A percentile compares a stretch with the other conserved stretches of the same genome.
phyloP scores from a whole-genome alignment of 2,797 vertebrate genomes.

The Rhinella marina region DNA sequence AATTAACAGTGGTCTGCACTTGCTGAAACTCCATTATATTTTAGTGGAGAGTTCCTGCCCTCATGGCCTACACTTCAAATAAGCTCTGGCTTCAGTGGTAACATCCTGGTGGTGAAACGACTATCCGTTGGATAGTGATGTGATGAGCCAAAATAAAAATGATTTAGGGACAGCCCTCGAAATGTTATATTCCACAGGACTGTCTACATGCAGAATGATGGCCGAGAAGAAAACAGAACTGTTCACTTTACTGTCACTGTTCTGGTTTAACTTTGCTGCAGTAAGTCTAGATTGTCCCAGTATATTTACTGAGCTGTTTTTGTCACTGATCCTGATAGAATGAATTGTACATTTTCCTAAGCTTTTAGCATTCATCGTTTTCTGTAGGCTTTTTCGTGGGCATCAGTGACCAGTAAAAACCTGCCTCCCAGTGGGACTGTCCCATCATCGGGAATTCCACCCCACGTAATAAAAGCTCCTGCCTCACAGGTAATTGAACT shows the following conservation, averaged over 20 bases:
- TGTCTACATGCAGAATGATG: too few relatives aligned
- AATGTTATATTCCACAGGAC: too few relatives aligned
- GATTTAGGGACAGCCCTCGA: too few relatives aligned
- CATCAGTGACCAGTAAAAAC: conserved; percentile 99
- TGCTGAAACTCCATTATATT: too few relatives aligned
- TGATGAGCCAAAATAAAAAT: too few relatives aligned
- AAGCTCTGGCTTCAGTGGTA: too few relatives aligned
- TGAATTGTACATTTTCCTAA: conserved; percentile 32
- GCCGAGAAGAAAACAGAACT: too few relatives aligned
- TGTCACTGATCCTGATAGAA: not conserved
- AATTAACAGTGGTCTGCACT: not conserved
- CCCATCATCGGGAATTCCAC: conserved; percentile 92
- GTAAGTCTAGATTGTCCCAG: not conserved
- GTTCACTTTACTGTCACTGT: not conserved
- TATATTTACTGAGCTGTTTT: not conserved
- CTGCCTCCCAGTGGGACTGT: conserved; percentile 95
- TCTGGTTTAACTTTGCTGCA: not conserved
- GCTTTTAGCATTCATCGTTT: conserved; percentile 74
- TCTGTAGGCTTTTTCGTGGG: conserved; percentile 97
- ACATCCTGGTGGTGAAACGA: too few relatives aligned
- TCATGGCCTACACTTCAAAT: too few relatives aligned
- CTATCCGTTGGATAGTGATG: too few relatives aligned
- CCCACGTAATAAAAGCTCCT: conserved; percentile 94
- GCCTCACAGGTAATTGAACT: conserved; percentile 92
- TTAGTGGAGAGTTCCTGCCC: too few relatives aligned